phyloP scores from a whole-genome alignment of 2,888 invertebrate genomes.

The Lycaena phlaeas region DNA sequence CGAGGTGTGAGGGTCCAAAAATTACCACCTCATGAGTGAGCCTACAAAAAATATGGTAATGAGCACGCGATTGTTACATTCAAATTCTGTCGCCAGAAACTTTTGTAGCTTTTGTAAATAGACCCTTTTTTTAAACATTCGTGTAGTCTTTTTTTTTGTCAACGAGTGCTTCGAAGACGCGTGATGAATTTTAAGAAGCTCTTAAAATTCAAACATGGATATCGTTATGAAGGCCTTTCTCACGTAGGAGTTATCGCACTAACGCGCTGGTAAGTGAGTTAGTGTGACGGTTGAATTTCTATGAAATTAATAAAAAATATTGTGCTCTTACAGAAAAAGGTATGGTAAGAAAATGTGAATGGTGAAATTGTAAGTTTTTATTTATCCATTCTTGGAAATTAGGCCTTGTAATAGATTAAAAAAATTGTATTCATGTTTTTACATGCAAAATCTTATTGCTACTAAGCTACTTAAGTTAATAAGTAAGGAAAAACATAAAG shows the following conservation, averaged over 20 bases:
- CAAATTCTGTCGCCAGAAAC: slow-evolving; percentile 45
- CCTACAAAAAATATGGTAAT: slow-evolving; percentile 8
- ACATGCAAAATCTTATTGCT: too few relatives aligned
- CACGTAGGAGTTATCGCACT: background rate
- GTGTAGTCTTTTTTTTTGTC: slow-evolving; percentile 23
- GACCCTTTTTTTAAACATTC: slow-evolving; percentile 30
- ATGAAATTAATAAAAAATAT: too few relatives aligned
- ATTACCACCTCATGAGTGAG: slow-evolving; percentile 3
- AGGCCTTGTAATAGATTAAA: too few relatives aligned
- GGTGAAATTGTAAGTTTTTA: too few relatives aligned
- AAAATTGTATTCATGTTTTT: too few relatives aligned
- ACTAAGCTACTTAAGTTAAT: too few relatives aligned
- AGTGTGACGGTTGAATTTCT: too few relatives aligned
- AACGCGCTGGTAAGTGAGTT: background rate
- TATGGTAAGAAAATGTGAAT: too few relatives aligned
- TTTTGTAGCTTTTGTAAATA: slow-evolving; percentile 52
- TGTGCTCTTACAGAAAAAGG: too few relatives aligned
- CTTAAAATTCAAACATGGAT: slow-evolving; percentile 25
- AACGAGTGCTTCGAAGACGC: slow-evolving; percentile 41
- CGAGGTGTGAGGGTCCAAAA: too few relatives aligned
- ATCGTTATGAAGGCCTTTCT: slow-evolving; percentile 15
- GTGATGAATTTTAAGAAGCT: slow-evolving; percentile 66
- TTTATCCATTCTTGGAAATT: too few relatives aligned
- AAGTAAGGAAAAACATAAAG: too few relatives aligned
- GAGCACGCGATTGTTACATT: slow-evolving; percentile 5